These are phyloP conservation scores for Strix aluco DNA, from an alignment of 2,113 vertebrate species.

Conservation along the genomic window DNA sequence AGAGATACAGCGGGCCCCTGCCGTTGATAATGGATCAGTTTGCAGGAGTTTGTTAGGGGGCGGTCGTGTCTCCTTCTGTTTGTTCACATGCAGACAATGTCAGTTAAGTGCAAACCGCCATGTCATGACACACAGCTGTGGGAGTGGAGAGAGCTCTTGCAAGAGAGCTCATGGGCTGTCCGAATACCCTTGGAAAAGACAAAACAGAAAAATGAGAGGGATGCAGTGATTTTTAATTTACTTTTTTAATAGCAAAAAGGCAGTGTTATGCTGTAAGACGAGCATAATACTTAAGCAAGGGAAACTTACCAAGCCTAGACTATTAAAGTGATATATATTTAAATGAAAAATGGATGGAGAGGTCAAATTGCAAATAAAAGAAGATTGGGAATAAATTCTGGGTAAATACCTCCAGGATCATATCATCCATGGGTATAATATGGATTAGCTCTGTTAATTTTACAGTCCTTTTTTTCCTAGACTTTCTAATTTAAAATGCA, in stretches of 20 bases:
- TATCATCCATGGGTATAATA: accelerated
- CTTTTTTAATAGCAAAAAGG: accelerated
- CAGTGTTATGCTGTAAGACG: accelerated
- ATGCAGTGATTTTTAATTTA: accelerated
- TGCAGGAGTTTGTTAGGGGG: slow-evolving; percentile 71
- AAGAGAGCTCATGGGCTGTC: accelerated
- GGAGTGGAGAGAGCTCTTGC: not conserved
- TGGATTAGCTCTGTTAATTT: not conserved
- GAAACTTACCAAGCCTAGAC: not conserved
- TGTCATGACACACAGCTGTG: not conserved
- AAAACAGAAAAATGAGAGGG: not conserved
- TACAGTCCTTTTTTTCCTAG: not conserved
- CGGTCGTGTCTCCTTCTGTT: slow-evolving; percentile 40
- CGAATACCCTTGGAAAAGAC: not conserved
- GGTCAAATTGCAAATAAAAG: not conserved
- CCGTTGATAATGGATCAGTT: slow-evolving; percentile 72
- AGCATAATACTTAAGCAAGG: not conserved
- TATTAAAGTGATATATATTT: not conserved
- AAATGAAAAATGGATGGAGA: not conserved
- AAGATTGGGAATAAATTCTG: not conserved
- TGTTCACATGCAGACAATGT: not conserved
- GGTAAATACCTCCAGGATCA: not conserved
- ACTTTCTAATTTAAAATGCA: not conserved
- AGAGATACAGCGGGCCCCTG: slow-evolving; percentile 52
- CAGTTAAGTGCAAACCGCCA: no score